These are phyloP conservation scores for Verasper variegatus DNA, from an alignment of 2,113 vertebrate genomes.

Conservation along the genomic window DNA sequence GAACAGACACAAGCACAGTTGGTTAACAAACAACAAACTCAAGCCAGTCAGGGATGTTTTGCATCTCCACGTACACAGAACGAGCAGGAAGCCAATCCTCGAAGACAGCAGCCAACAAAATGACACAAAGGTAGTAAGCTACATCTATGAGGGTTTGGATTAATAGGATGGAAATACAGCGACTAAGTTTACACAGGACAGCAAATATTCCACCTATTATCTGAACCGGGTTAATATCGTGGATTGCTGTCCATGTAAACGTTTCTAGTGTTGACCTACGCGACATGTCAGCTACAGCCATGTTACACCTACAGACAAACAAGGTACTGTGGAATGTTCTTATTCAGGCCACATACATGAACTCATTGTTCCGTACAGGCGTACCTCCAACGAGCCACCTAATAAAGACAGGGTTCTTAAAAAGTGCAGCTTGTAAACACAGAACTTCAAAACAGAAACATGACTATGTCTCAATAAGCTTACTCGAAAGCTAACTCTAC, in stretches of 20 bases:
- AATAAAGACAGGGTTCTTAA: slow-evolving; percentile 82
- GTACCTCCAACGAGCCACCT: slow-evolving; percentile 93
- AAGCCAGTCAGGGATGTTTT: slow-evolving; percentile 41
- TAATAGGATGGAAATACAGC: slow-evolving; percentile 27
- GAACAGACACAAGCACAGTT: slow-evolving; percentile 27
- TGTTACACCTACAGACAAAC: slow-evolving; percentile 8
- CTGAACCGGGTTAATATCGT: too few relatives aligned
- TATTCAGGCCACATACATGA: slow-evolving; percentile 88
- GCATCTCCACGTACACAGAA: not conserved
- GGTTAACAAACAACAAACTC: slow-evolving; percentile 24
- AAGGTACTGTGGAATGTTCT: slow-evolving; percentile 10
- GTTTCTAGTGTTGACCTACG: not conserved
- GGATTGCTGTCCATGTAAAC: too few relatives aligned
- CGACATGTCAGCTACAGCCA: slow-evolving; percentile 49
- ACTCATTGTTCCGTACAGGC: slow-evolving; percentile 88
- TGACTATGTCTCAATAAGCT: not conserved
- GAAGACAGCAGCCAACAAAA: slow-evolving; percentile 25
- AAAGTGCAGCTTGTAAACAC: slow-evolving; percentile 46
- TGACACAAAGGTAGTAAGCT: slow-evolving; percentile 13
- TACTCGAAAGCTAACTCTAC: not conserved
- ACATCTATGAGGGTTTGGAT: slow-evolving; percentile 23
- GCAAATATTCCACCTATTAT: too few relatives aligned
- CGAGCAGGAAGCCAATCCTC: slow-evolving; percentile 1
- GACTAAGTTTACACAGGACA: not conserved
- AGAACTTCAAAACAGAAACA: not conserved